Evolutionary conservation across 1,140 invertebrate species (phyloP).

Genomic region (Drosophila kanapiae): DNA sequence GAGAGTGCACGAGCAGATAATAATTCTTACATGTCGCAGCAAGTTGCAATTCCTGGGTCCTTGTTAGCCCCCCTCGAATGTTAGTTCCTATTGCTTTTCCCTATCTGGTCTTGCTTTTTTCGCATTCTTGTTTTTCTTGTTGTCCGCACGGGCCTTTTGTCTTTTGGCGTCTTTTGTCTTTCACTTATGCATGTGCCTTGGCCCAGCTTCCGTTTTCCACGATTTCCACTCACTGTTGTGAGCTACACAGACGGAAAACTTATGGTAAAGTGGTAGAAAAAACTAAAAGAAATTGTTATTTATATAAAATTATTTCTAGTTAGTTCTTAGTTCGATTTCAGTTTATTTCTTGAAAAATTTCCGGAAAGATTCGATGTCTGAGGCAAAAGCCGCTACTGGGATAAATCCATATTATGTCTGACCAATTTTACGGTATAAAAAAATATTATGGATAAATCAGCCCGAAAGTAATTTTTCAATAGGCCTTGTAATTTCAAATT

Average conservation of each 20-base stretch:
- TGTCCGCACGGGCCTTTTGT: constrained; percentile 50
- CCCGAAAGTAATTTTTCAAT: not conserved
- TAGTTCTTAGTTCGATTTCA: too few species aligned
- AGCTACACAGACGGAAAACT: constrained; percentile 1
- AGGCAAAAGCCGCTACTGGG: too few species aligned
- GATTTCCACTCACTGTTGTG: constrained; percentile 8
- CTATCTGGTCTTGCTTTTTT: constrained; percentile 27
- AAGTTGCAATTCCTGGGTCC: constrained; percentile 62
- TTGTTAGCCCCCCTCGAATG: constrained; percentile 36
- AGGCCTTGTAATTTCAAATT: not conserved
- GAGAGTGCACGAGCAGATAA: constrained; percentile 76
- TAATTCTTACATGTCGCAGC: constrained; percentile 77
- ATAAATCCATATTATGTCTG: too few species aligned
- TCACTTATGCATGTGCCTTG: constrained; percentile 78
- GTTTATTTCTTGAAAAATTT: too few species aligned
- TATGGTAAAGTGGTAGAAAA: not conserved
- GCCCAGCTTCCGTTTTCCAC: constrained; percentile 48
- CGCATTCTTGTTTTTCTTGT: constrained; percentile 12
- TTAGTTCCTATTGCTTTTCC: constrained; percentile 58
- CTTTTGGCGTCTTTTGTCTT: constrained; percentile 70
- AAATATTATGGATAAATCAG: not conserved
- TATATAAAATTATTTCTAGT: too few species aligned
- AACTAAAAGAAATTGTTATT: too few species aligned
- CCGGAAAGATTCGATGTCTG: too few species aligned
- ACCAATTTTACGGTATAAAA: too few species aligned